Conservation (phyloP, 1,140 invertebrate genomes). For the Drosophila leontia region DNA sequence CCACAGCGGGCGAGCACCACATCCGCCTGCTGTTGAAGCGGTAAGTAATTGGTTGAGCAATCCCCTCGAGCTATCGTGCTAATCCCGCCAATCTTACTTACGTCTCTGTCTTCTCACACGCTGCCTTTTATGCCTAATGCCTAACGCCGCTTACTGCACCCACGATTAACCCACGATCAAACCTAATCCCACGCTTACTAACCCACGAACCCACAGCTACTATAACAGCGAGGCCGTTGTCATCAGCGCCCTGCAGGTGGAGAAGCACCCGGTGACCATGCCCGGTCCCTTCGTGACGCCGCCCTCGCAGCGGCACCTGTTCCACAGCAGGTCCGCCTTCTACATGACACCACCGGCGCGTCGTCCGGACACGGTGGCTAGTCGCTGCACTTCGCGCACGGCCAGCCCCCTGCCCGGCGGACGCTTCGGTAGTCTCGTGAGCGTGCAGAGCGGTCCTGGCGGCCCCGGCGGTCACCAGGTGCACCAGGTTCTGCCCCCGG, state of each 20-base stretch:
- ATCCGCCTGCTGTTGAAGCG: constrained; percentile 94
- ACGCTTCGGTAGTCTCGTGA: constrained; percentile 86
- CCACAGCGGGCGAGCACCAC: constrained; percentile 94
- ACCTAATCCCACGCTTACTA: constrained; percentile 56
- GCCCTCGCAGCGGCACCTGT: constrained; percentile 86
- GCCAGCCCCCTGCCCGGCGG: constrained; percentile 86
- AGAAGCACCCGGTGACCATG: constrained; percentile 95
- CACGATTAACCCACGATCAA: constrained; percentile 37
- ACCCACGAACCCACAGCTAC: constrained; percentile 87
- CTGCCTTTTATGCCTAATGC: constrained; percentile 45
- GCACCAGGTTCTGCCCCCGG: constrained; percentile 10
- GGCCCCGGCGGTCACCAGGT: constrained; percentile 64
- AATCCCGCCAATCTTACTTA: constrained; percentile 39
- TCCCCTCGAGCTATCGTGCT: background rate
- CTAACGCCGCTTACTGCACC: constrained; percentile 62
- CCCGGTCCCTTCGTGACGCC: constrained; percentile 91
- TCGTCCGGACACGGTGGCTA: constrained; percentile 84
- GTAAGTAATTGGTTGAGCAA: constrained; percentile 86
- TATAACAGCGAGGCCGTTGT: constrained; percentile 96
- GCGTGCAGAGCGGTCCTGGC: constrained; percentile 71
- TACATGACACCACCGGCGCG: constrained; percentile 83
- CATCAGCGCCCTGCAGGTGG: constrained; percentile 95
- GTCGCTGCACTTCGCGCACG: constrained; percentile 84
- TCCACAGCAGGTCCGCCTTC: constrained; percentile 81
- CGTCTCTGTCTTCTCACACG: constrained; percentile 67